Conservation (phyloP, 2,888 invertebrate species). For the Ochropacha duplaris region DNA sequence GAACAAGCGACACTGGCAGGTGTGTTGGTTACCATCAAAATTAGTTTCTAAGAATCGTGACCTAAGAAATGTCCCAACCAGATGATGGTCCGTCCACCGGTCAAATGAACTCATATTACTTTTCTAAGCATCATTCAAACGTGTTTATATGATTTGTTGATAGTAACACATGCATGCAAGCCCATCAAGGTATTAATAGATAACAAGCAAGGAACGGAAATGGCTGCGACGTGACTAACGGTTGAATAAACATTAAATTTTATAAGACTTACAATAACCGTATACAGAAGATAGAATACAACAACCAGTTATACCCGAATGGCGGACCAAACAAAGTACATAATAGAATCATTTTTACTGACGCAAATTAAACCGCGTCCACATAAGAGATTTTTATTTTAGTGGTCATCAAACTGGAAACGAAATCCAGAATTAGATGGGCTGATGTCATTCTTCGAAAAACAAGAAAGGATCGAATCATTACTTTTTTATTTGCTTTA, state of each 20-base stretch:
- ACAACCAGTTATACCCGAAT: neutral
- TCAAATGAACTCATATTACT: neutral
- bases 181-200: neutral
- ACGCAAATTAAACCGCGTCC: neutral
- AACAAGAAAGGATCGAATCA: constrained; percentile 3
- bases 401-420: neutral
- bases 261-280: neutral
- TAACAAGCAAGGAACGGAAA: neutral
- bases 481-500: neutral
- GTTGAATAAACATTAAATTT: neutral
- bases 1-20: neutral
- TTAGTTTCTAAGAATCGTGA: neutral
- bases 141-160: no score
- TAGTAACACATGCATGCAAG: neutral
- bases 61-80: neutral
- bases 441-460: constrained; percentile 1
- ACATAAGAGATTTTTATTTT: neutral
- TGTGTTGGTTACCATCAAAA: neutral
- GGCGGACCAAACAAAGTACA: neutral
- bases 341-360: neutral
- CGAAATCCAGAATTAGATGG: neutral
- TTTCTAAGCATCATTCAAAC: no score
- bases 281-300: neutral
- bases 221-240: neutral
- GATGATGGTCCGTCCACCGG: neutral